These are phyloP conservation scores for Toxostoma redivivum DNA, from an alignment of 2,113 vertebrate genomes.

Conservation along the genomic window DNA sequence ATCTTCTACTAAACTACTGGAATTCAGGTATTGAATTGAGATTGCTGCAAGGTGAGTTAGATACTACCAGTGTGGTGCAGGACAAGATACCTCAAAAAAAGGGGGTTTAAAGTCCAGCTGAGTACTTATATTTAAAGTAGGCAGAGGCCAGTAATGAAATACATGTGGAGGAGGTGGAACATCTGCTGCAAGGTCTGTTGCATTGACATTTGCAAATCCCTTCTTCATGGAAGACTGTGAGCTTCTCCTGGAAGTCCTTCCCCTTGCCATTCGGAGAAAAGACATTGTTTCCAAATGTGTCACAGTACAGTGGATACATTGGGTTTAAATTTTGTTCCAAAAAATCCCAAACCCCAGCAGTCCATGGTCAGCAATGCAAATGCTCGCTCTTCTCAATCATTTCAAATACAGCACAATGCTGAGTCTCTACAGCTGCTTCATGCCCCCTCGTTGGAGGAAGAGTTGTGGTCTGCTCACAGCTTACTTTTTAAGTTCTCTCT, in stretches of 20 bases:
- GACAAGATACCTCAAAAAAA: not conserved
- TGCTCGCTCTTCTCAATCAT: not conserved
- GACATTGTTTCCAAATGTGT: not conserved
- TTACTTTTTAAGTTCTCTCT: not conserved
- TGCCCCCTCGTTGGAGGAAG: not conserved
- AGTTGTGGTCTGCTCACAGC: not conserved
- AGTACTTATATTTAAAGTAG: not conserved
- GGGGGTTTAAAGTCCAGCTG: not conserved
- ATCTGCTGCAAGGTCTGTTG: not conserved
- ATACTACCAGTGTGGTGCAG: not conserved
- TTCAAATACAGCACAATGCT: not conserved
- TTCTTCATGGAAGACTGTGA: not conserved
- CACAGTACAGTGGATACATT: not conserved
- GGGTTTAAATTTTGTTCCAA: not conserved
- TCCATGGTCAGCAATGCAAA: not conserved
- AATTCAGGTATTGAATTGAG: not conserved
- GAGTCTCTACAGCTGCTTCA: not conserved
- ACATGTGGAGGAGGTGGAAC: not conserved
- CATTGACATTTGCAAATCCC: not conserved
- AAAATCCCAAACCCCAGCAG: not conserved
- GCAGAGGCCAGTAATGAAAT: not conserved
- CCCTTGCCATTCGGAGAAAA: not conserved
- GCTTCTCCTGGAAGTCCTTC: not conserved
- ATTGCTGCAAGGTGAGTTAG: not conserved
- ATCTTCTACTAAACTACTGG: not conserved